Conservation (phyloP, 2,797 vertebrate species). For the Chromis chromis region DNA sequence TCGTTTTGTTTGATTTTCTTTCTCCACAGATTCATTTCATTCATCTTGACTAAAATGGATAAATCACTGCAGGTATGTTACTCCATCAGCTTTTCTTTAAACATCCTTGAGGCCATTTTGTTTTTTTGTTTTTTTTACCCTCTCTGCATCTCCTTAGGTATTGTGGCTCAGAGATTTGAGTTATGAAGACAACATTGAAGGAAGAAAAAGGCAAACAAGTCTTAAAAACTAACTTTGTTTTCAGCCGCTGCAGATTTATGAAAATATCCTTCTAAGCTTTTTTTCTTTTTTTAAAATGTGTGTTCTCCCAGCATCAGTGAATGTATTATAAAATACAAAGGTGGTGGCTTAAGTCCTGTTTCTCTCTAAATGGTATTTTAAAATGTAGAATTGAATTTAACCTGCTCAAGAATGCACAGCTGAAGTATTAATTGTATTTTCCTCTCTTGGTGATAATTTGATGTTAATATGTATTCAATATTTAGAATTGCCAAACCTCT, state of each 20-base stretch:
- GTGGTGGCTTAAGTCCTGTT: conserved; percentile 36
- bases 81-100: neutral
- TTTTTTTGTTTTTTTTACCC: neutral
- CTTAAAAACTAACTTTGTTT: conserved; percentile 5
- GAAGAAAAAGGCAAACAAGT: neutral
- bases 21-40: conserved; percentile 5
- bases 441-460: conserved; percentile 26
- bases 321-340: conserved; percentile 49
- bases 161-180: conserved; percentile 16
- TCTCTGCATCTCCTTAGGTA: neutral
- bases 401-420: conserved; percentile 52
- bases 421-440: conserved; percentile 51
- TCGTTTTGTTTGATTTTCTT: conserved; percentile 7
- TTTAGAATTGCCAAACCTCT: conserved; percentile 42
- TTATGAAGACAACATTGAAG: conserved; percentile 41
- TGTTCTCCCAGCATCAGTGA: conserved; percentile 24
- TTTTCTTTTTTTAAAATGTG: neutral
- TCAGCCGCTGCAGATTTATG: neutral
- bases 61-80: conserved; percentile 25
- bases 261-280: conserved; percentile 5
- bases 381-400: conserved; percentile 49
- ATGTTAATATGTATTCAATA: conserved; percentile 51
- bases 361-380: conserved; percentile 39
- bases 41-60: neutral
- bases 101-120: neutral